phyloP scores from a whole-genome alignment of 2,888 invertebrate genomes.

The Drosophila yooni region DNA sequence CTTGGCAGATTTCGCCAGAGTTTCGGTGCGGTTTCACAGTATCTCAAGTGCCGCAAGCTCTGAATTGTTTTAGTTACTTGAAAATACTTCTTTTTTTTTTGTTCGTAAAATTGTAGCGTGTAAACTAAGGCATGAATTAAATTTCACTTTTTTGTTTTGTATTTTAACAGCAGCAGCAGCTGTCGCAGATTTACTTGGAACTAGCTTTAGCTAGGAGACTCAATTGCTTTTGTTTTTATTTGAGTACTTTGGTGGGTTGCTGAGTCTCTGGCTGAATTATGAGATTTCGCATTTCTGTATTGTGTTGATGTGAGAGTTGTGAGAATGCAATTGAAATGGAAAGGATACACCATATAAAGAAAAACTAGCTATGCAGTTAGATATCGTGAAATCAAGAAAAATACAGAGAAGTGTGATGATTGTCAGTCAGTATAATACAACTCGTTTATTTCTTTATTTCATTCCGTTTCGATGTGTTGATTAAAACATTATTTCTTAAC shows the following conservation, averaged over 20 bases:
- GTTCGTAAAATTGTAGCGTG: constrained; percentile 58
- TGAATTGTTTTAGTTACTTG: constrained; percentile 32
- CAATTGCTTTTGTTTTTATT: constrained; percentile 41
- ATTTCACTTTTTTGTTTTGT: constrained; percentile 68
- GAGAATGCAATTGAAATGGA: constrained; percentile 9
- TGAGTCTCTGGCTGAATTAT: constrained; percentile 23
- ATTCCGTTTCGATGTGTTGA: background rate
- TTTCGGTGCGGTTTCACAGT: constrained; percentile 30
- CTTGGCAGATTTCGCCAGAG: constrained; percentile 22
- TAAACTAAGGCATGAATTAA: constrained; percentile 64
- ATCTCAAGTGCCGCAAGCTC: constrained; percentile 33
- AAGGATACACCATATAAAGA: background rate
- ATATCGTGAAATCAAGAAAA: background rate
- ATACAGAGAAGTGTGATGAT: no score
- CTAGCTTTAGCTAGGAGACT: constrained; percentile 29
- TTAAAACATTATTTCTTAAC: background rate
- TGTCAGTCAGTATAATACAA: background rate
- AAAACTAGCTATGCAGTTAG: background rate
- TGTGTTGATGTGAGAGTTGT: constrained; percentile 41
- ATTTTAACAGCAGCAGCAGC: constrained; percentile 8
- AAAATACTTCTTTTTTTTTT: constrained; percentile 12
- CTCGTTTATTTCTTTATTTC: background rate
- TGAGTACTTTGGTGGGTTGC: background rate
- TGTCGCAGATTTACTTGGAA: constrained; percentile 51
- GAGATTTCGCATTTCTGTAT: constrained; percentile 48